A percentile compares a stretch with the other conserved stretches of the same genome.
Conservation (phyloP, 2,113 vertebrate species). For the Prolemur simus region DNA sequence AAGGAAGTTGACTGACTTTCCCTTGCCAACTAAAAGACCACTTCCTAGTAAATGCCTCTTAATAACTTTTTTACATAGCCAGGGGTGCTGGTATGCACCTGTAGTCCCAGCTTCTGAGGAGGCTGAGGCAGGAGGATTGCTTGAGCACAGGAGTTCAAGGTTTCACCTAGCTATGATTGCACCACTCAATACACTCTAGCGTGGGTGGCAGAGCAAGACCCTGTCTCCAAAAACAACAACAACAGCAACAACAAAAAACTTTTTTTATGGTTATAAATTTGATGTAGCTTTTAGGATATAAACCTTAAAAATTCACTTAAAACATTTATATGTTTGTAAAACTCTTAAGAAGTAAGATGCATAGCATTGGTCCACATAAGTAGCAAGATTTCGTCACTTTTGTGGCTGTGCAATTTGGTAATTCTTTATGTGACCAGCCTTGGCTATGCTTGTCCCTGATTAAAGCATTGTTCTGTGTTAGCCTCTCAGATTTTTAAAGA, state of each 20-base stretch:
- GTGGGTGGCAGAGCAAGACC: too few species aligned
- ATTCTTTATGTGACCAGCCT: neutral
- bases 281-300: neutral
- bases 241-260: too few species aligned
- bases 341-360: neutral
- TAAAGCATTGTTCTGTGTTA: constrained; percentile 44
- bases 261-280: neutral
- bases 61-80: neutral
- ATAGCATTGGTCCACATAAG: neutral
- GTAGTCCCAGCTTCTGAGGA: too few species aligned
- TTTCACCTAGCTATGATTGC: too few species aligned
- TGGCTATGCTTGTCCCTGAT: constrained; percentile 18
- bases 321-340: constrained; percentile 5
- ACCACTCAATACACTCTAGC: too few species aligned
- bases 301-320: constrained; percentile 14
- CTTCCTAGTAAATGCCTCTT: neutral
- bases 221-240: too few species aligned
- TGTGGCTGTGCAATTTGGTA: neutral
- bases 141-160: too few species aligned
- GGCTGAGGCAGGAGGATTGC: too few species aligned
- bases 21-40: neutral
- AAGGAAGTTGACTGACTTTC: neutral
- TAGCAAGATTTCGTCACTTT: neutral
- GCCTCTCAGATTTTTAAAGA: constrained; percentile 54
- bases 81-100: too few species aligned